Evolutionary conservation across 2,888 invertebrate species (phyloP).

Genomic region (Corbicula japonica): DNA sequence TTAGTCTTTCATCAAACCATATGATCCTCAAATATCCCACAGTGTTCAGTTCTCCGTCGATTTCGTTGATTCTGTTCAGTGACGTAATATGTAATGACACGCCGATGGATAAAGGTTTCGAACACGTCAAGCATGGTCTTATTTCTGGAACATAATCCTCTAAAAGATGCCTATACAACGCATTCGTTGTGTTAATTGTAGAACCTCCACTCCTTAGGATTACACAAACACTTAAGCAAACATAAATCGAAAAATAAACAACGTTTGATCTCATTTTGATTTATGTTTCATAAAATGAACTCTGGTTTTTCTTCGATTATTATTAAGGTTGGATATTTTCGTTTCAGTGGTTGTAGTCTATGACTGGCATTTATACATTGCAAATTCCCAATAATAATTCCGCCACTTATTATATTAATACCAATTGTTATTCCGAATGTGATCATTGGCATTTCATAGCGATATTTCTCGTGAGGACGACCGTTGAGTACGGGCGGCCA

Average conservation of each 20-base stretch:
- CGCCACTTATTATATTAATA: too few relatives aligned
- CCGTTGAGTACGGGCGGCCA: neutral
- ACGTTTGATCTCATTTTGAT: neutral
- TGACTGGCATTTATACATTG: neutral
- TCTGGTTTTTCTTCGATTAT: neutral
- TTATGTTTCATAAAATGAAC: neutral
- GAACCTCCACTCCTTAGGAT: too few relatives aligned
- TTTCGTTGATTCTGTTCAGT: constrained; percentile 43
- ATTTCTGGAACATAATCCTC: constrained; percentile 1
- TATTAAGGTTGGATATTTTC: too few relatives aligned
- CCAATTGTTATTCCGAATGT: too few relatives aligned
- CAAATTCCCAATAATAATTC: neutral
- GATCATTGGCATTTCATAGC: too few relatives aligned
- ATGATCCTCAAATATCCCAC: constrained; percentile 41
- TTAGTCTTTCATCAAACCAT: constrained; percentile 47
- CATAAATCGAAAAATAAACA: neutral
- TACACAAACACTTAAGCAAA: neutral
- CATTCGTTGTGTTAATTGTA: neutral
- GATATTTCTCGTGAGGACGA: neutral
- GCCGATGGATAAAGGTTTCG: constrained; percentile 19
- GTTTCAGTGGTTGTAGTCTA: too few relatives aligned
- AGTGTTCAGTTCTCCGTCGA: constrained; percentile 32
- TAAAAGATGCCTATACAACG: neutral
- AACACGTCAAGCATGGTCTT: constrained; percentile 8
- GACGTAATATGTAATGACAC: constrained; percentile 40